phyloP scores from a whole-genome alignment of 2,113 vertebrate genomes.

The Notothenia coriiceps region DNA sequence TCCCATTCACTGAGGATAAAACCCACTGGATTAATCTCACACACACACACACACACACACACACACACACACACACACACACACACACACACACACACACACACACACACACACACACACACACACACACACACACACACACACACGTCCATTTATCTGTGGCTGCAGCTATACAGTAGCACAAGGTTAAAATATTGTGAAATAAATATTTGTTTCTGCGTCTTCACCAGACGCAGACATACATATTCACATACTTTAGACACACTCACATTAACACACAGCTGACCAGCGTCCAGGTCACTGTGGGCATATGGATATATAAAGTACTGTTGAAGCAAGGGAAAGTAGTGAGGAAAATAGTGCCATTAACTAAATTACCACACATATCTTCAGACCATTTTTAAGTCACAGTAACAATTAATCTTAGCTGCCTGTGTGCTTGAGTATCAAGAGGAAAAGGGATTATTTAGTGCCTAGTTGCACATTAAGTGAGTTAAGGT shows the following conservation, averaged over 20 bases:
- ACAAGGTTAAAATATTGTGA: neutral
- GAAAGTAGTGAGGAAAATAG: conserved; percentile 12
- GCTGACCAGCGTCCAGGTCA: neutral
- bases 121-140: conserved; percentile 6
- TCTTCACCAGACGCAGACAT: neutral
- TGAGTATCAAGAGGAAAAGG: neutral
- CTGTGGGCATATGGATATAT: conserved; percentile 46
- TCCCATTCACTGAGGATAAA: no score
- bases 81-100: no score
- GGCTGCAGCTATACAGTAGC: no score
- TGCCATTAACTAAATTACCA: conserved; percentile 19
- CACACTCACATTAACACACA: conserved; percentile 3
- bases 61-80: no score
- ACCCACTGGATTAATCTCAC: no score
- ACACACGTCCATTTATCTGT: no score
- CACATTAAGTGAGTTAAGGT: conserved; percentile 4
- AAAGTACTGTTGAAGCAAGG: conserved; percentile 6
- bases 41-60: no score
- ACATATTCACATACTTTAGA: neutral
- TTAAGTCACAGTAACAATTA: neutral
- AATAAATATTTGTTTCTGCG: conserved; percentile 9
- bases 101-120: neutral
- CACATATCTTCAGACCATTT: conserved; percentile 37
- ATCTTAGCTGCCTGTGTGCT: conserved; percentile 3
- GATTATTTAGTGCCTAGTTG: conserved; percentile 18